A percentile compares a stretch with the other conserved stretches of the same genome.
Evolutionary conservation across 2,797 vertebrate species (phyloP).

Genomic region (Notolepis coatsorum): DNA sequence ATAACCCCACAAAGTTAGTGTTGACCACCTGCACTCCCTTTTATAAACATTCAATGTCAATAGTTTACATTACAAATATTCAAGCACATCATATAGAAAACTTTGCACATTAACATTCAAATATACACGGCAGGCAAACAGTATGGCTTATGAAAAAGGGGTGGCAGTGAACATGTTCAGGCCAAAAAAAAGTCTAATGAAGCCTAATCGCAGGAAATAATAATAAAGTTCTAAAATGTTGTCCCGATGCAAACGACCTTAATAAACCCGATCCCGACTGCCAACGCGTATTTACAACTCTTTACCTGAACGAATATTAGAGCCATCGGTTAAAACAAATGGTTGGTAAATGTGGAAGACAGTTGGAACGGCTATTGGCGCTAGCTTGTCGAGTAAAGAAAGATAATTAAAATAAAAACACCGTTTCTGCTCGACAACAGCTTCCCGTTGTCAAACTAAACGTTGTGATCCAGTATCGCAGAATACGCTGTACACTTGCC

Average conservation of each 20-base stretch:
- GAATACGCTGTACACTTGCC: background rate
- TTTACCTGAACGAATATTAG: no score
- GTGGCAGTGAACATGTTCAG: background rate
- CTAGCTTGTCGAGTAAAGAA: background rate
- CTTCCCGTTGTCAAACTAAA: background rate
- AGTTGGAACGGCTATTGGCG: no score
- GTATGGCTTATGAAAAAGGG: constrained; percentile 31
- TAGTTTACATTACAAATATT: constrained; percentile 28
- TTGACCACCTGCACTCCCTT: constrained; percentile 42
- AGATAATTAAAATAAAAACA: no score
- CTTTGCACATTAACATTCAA: constrained; percentile 30
- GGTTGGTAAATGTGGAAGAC: background rate
- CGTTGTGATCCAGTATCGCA: background rate
- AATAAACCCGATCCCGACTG: background rate
- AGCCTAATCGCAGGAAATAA: background rate
- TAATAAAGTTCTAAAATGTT: no score
- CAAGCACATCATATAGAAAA: constrained; percentile 35
- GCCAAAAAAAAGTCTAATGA: background rate
- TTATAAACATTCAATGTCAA: constrained; percentile 52
- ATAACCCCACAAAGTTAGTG: background rate
- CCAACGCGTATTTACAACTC: background rate
- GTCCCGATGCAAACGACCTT: background rate
- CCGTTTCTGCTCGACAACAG: background rate
- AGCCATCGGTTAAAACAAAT: no score
- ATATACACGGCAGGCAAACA: constrained; percentile 36